Conservation (phyloP, 1,140 invertebrate genomes). For the Heliconius hewitsoni region DNA sequence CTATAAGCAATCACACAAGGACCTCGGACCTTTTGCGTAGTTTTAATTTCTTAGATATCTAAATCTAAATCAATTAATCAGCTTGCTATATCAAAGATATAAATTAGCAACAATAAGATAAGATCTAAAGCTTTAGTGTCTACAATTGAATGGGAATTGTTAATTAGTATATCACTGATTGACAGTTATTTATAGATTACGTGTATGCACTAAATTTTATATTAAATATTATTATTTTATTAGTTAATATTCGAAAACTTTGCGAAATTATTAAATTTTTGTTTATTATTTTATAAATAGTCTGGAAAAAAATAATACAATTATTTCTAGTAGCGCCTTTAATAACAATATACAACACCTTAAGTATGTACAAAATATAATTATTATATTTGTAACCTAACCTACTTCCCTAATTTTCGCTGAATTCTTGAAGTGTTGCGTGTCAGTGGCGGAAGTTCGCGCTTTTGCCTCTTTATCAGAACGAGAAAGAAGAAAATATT, state of each 20-base stretch:
- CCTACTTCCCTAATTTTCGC: no score
- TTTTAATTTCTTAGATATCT: not conserved
- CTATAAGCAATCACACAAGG: not conserved
- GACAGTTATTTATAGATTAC: not conserved
- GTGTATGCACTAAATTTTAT: not conserved
- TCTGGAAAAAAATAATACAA: no score
- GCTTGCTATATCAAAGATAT: not conserved
- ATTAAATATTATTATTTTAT: no score
- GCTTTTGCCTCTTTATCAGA: no score
- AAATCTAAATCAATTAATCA: not conserved
- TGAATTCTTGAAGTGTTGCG: no score
- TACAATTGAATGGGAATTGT: constrained; percentile 5
- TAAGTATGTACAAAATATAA: no score
- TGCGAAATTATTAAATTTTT: not conserved
- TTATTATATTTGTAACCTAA: no score
- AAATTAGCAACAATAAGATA: constrained; percentile 11
- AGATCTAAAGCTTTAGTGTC: not conserved
- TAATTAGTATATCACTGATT: not conserved
- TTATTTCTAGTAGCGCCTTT: no score
- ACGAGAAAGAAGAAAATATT: no score
- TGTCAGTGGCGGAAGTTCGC: no score
- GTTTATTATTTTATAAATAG: no score
- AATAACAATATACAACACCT: no score
- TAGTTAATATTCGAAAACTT: not conserved
- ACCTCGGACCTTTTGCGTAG: not conserved